Conservation (phyloP, 2,888 invertebrate species). For the Trachelus troglodyta region DNA sequence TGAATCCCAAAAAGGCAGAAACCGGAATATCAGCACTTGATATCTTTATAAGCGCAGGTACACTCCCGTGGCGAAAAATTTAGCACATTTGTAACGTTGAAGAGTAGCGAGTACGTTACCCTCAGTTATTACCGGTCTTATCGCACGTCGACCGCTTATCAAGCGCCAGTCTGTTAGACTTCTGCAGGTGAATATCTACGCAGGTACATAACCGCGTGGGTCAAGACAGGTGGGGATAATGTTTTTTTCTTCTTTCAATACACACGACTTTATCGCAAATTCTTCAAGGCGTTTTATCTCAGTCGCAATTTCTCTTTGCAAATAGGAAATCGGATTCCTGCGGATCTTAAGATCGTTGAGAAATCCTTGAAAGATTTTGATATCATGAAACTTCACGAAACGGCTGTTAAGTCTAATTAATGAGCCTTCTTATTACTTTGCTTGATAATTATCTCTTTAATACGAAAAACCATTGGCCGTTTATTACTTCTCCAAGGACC, state of each 20-base stretch:
- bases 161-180: constrained; percentile 48
- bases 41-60: background rate
- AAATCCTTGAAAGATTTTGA: background rate
- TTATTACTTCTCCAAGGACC: background rate
- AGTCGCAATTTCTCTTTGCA: constrained; percentile 3
- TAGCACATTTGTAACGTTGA: background rate
- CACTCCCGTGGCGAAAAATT: background rate
- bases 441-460: background rate
- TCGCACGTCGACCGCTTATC: constrained; percentile 51
- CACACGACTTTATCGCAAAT: constrained; percentile 37
- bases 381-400: background rate
- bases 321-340: background rate
- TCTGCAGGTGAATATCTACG: constrained; percentile 43
- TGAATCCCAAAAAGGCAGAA: background rate
- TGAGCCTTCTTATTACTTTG: background rate
- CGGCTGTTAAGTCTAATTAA: background rate
- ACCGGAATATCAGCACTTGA: background rate
- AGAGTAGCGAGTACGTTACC: constrained; percentile 46
- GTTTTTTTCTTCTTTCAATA: constrained; percentile 18
- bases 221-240: background rate
- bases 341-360: background rate
- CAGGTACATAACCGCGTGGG: background rate
- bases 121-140: constrained; percentile 40
- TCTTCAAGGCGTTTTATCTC: constrained; percentile 33
- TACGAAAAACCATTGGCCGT: background rate